These are phyloP conservation scores for Pachyramphus minor DNA, from an alignment of 2,113 vertebrate species.

Conservation along the genomic window DNA sequence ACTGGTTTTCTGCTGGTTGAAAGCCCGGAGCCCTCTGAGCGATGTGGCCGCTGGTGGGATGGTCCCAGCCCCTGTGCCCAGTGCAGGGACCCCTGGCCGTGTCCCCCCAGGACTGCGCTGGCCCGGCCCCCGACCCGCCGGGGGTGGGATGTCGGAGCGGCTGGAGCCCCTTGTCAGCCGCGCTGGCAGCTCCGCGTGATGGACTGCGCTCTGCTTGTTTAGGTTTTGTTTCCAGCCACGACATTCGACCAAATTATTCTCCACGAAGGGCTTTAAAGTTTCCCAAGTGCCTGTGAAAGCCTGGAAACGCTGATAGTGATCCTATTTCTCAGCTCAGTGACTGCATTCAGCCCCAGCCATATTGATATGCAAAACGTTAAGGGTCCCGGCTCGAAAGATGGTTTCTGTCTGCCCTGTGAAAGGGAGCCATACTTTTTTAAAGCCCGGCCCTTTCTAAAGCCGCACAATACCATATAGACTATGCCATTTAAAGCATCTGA, in stretches of 20 bases:
- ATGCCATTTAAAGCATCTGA: conserved; percentile 71
- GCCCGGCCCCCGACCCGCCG: not conserved
- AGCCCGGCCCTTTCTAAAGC: conserved; percentile 64
- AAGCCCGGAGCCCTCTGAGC: accelerated
- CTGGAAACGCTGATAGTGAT: conserved; percentile 80
- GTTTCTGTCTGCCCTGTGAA: conserved; percentile 75
- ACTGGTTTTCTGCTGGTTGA: not conserved
- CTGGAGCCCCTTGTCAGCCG: conserved; percentile 51
- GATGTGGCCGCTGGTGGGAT: accelerated
- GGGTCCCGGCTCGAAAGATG: conserved; percentile 70
- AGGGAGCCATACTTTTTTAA: conserved; percentile 62
- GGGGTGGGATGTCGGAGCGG: conserved; percentile 20
- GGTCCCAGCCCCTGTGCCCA: accelerated
- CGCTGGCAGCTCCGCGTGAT: conserved; percentile 56
- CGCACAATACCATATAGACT: conserved; percentile 75
- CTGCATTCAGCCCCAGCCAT: conserved; percentile 77
- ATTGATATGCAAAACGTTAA: conserved; percentile 84
- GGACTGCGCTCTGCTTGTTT: conserved; percentile 65
- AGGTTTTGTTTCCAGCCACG: conserved; percentile 69
- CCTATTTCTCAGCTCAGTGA: conserved; percentile 85
- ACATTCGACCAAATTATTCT: conserved; percentile 76
- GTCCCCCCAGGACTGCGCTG: not conserved
- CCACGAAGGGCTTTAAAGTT: conserved; percentile 72
- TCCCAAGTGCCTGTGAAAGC: conserved; percentile 75
- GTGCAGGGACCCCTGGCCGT: not conserved